A percentile compares a stretch with the other conserved stretches of the same genome.
Conservation (phyloP, 2,888 invertebrate species). For the Pristionchus maxplancki region DNA sequence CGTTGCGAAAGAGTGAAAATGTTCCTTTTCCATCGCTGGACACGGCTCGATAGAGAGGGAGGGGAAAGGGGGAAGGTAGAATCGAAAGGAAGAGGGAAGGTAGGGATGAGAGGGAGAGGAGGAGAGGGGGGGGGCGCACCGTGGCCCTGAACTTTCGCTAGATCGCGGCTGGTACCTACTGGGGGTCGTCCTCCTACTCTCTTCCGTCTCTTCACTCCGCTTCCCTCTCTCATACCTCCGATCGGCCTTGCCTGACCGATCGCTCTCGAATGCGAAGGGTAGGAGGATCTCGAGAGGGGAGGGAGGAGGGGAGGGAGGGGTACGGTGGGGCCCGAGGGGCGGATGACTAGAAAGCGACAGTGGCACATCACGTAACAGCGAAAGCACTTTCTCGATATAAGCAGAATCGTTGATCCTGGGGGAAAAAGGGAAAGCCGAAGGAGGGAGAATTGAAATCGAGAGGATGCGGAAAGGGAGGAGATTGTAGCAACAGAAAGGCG, state of each 20-base stretch:
- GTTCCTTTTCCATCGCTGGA: conserved; percentile 28
- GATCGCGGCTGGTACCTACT: conserved; percentile 49
- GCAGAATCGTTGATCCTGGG: too few species aligned
- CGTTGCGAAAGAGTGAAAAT: conserved; percentile 2
- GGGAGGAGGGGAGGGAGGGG: conserved; percentile 1
- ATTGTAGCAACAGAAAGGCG: neutral
- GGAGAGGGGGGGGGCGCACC: neutral
- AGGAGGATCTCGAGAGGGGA: neutral
- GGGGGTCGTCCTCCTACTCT: neutral
- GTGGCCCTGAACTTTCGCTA: conserved; percentile 51
- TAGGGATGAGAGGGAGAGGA: conserved; percentile 31
- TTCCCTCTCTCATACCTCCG: neutral
- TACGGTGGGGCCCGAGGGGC: neutral
- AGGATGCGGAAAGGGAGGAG: neutral
- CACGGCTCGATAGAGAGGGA: conserved; percentile 5
- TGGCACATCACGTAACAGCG: neutral
- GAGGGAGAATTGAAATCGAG: neutral
- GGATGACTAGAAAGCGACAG: neutral
- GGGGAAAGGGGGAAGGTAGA: conserved; percentile 8
- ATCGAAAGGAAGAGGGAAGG: too few species aligned
- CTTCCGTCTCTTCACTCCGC: neutral
- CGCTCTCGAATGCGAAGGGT: neutral
- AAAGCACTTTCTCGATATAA: neutral
- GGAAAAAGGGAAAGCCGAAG: neutral
- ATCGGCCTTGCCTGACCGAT: conserved; percentile 41